Conservation (phyloP, 2,888 invertebrate species). For the Aquatica leii region DNA sequence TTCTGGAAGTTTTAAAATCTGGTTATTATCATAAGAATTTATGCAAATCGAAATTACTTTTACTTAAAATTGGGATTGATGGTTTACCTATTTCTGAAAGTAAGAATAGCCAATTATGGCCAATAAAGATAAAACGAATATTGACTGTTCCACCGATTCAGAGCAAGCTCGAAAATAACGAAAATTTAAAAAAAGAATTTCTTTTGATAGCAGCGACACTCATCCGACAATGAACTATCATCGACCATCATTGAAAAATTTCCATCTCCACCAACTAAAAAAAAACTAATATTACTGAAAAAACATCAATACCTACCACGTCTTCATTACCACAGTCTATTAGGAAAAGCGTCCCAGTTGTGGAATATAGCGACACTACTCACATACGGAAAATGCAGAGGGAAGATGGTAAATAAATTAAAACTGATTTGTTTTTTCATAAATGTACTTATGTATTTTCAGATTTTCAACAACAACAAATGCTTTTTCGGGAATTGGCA, state of each 20-base stretch:
- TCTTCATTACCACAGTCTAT: too few relatives aligned
- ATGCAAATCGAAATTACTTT: not conserved
- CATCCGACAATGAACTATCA: not conserved
- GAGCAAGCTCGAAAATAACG: too few relatives aligned
- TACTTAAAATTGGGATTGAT: not conserved
- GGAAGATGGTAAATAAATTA: not conserved
- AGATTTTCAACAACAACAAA: not conserved
- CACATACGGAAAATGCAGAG: too few relatives aligned
- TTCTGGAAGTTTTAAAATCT: not conserved
- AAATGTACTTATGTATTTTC: not conserved
- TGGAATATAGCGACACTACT: too few relatives aligned
- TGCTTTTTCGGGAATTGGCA: not conserved
- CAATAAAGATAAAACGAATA: too few relatives aligned
- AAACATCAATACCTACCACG: too few relatives aligned
- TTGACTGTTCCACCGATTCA: too few relatives aligned
- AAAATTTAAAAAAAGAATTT: not conserved
- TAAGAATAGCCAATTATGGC: not conserved
- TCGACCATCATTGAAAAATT: not conserved
- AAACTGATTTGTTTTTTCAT: not conserved
- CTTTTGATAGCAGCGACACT: not conserved
- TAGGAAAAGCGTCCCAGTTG: too few relatives aligned
- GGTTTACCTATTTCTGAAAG: not conserved
- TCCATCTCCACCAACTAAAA: not conserved
- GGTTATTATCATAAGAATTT: too few relatives aligned
- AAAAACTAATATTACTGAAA: not conserved